Evolutionary conservation across 1,140 invertebrate genomes (phyloP).

Genomic region (Venustaconcha ellipsiformis): DNA sequence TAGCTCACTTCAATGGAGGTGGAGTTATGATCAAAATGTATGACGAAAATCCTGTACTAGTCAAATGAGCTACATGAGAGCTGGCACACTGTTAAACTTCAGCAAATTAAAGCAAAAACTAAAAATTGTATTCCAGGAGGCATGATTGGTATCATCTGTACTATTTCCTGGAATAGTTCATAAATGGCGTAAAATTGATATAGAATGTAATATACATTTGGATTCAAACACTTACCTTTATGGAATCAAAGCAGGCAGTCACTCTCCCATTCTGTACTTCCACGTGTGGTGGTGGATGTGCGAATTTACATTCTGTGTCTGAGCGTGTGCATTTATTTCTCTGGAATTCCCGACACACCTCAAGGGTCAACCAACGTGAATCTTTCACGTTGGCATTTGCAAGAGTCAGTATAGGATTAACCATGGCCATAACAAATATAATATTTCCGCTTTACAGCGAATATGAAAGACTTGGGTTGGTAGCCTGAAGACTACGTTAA

Average conservation of each 20-base stretch:
- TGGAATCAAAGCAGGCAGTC: constrained; percentile 99
- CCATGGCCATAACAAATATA: constrained; percentile 86
- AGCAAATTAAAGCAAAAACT: too few relatives aligned
- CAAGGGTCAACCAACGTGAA: constrained; percentile 99
- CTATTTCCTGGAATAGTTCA: background rate
- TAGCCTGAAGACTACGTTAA: too few relatives aligned
- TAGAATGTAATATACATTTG: too few relatives aligned
- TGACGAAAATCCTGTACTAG: too few relatives aligned
- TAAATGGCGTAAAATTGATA: background rate
- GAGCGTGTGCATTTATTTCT: constrained; percentile 98
- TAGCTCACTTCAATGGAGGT: too few relatives aligned
- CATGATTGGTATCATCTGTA: too few relatives aligned
- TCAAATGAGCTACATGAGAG: too few relatives aligned
- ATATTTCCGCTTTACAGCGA: too few relatives aligned
- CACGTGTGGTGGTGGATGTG: constrained; percentile 98
- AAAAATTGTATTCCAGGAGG: too few relatives aligned
- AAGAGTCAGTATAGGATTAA: constrained; percentile 70
- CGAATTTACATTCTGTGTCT: constrained; percentile 99
- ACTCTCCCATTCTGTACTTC: constrained; percentile 99
- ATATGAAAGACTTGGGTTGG: too few relatives aligned
- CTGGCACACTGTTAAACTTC: too few relatives aligned
- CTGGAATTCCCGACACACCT: constrained; percentile 99
- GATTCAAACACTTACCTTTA: constrained; percentile 87
- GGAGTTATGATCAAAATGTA: too few relatives aligned
- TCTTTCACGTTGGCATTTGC: constrained; percentile 86